Conservation (phyloP, 2,888 invertebrate genomes). For the Pocota personata region DNA sequence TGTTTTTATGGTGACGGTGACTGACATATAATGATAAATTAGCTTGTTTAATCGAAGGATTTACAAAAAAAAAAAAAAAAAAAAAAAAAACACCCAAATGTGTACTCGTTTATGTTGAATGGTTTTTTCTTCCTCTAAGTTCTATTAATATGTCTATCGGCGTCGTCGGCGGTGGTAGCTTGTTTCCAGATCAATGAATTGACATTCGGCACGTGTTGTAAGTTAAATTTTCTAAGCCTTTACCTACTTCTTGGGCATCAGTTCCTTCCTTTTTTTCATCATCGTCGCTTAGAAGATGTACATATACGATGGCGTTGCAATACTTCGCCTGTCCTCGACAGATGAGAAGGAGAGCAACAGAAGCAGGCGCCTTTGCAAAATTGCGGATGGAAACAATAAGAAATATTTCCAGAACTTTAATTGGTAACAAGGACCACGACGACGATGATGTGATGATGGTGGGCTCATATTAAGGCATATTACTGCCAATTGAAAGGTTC, state of each 20-base stretch:
- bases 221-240: constrained; percentile 66
- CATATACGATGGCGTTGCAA: background rate
- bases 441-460: constrained; percentile 1
- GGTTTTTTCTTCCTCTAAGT: background rate
- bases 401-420: constrained; percentile 65
- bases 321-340: constrained; percentile 47
- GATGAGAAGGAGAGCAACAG: constrained; percentile 22
- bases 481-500: constrained; percentile 70
- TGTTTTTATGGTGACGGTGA: constrained; percentile 31
- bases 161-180: constrained; percentile 18
- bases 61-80: background rate
- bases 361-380: background rate
- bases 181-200: constrained; percentile 66
- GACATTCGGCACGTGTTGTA: constrained; percentile 68
- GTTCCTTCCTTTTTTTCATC: constrained; percentile 1
- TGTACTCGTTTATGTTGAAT: background rate
- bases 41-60: constrained; percentile 41
- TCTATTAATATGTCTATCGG: constrained; percentile 15
- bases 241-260: constrained; percentile 41
- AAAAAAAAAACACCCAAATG: background rate
- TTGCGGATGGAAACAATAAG: constrained; percentile 56
- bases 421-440: constrained; percentile 59
- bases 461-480: constrained; percentile 59
- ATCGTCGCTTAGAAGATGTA: constrained; percentile 12
- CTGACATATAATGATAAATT: constrained; percentile 66